phyloP scores from a whole-genome alignment of 2,113 vertebrate genomes.

The Oriolus oriolus region DNA sequence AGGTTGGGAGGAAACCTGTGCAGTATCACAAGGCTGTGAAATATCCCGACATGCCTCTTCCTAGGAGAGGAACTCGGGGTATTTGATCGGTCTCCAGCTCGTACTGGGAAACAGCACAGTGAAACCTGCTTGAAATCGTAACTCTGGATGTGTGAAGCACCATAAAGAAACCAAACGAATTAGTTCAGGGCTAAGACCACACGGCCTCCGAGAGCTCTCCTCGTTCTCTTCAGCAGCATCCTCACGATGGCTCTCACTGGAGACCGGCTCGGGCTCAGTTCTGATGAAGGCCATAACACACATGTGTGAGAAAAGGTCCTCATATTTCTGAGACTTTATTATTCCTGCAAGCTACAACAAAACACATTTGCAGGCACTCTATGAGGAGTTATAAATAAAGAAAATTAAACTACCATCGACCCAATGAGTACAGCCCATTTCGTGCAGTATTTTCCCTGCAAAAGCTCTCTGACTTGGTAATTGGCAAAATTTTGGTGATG shows the following conservation, averaged over 20 bases:
- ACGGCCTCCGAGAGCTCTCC: not conserved
- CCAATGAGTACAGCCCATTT: not conserved
- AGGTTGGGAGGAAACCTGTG: not conserved
- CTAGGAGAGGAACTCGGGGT: not conserved
- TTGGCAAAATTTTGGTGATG: constrained; percentile 39
- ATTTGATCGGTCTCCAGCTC: not conserved
- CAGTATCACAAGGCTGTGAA: not conserved
- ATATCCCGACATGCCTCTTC: not conserved
- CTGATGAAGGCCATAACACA: not conserved
- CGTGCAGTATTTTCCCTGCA: not conserved
- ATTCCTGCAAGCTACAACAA: constrained; percentile 13
- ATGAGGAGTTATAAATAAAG: constrained; percentile 38
- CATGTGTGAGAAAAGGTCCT: not conserved
- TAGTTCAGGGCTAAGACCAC: not conserved
- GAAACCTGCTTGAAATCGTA: not conserved
- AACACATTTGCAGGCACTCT: not conserved
- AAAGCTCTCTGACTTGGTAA: constrained; percentile 1
- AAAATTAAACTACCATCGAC: constrained; percentile 49
- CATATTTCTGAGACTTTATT: constrained; percentile 28
- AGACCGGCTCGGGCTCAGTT: not conserved
- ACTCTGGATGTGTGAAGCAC: not conserved
- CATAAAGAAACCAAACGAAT: not conserved
- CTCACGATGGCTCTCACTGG: not conserved
- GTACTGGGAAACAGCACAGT: not conserved
- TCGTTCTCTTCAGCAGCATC: not conserved